These are phyloP conservation scores for Gymnobelideus leadbeateri DNA, from an alignment of 2,113 vertebrate species.

Conservation along the genomic window DNA sequence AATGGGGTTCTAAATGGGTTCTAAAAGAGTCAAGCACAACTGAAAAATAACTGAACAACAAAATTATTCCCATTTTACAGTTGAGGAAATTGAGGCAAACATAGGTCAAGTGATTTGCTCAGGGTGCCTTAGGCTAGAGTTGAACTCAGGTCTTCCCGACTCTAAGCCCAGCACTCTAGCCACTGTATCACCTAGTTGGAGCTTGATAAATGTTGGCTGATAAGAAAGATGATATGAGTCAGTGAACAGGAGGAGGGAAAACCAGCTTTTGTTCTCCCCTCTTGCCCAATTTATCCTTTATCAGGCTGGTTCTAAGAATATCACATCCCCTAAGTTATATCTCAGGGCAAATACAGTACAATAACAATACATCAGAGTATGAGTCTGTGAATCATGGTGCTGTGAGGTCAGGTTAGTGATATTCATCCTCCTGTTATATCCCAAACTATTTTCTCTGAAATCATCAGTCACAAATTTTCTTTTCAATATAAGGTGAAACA, in stretches of 20 bases:
- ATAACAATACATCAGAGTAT: background rate
- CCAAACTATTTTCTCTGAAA: background rate
- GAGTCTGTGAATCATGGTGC: background rate
- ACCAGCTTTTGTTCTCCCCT: background rate
- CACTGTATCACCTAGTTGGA: background rate
- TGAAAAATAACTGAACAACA: background rate
- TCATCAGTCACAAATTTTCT: background rate
- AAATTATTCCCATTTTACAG: background rate
- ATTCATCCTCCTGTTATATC: background rate
- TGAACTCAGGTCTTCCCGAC: background rate
- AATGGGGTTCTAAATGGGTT: background rate
- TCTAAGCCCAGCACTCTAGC: background rate
- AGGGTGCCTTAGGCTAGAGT: background rate
- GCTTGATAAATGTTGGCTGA: background rate
- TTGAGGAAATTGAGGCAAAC: background rate
- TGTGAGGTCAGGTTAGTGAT: background rate
- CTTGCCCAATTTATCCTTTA: constrained; percentile 22
- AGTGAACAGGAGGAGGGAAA: constrained; percentile 6
- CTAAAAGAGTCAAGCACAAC: background rate
- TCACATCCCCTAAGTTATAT: background rate
- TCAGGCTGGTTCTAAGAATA: background rate
- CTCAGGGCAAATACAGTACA: background rate
- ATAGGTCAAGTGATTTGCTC: background rate
- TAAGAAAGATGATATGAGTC: background rate
- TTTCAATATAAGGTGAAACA: constrained; percentile 11